phyloP scores from a whole-genome alignment of 2,113 vertebrate genomes.

The Alosa alosa region DNA sequence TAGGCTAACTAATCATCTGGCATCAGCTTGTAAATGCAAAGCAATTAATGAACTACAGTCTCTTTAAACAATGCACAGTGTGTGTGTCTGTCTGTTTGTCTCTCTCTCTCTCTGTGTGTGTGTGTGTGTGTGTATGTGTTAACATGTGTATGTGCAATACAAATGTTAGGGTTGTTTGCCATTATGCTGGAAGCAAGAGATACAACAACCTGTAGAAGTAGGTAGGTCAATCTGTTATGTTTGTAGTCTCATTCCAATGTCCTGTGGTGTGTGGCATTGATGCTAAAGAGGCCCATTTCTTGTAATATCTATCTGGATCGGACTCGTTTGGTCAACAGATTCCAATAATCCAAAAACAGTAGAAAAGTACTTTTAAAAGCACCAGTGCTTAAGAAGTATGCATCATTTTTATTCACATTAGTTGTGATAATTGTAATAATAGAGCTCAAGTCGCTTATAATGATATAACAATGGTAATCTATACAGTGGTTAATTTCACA shows the following conservation, averaged over 20 bases:
- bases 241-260: too few species aligned
- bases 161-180: slow-evolving; percentile 1
- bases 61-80: background rate
- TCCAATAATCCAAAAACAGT: too few species aligned
- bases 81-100: background rate
- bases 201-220: too few species aligned
- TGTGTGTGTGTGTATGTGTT: slow-evolving; percentile 16
- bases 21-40: background rate
- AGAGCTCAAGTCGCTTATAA: background rate
- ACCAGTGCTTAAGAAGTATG: too few species aligned
- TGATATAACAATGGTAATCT: background rate
- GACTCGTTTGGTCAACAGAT: too few species aligned
- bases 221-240: too few species aligned
- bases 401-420: too few species aligned
- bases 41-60: background rate
- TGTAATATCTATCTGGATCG: too few species aligned
- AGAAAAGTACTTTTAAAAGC: too few species aligned
- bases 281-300: too few species aligned
- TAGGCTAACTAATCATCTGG: background rate
- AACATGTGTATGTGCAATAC: background rate
- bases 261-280: too few species aligned
- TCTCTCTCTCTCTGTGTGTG: background rate
- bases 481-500: background rate
- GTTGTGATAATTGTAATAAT: background rate
- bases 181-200: too few species aligned